These are phyloP conservation scores for Melopsittacus undulatus DNA, from an alignment of 2,797 vertebrate genomes.

Conservation along the genomic window DNA sequence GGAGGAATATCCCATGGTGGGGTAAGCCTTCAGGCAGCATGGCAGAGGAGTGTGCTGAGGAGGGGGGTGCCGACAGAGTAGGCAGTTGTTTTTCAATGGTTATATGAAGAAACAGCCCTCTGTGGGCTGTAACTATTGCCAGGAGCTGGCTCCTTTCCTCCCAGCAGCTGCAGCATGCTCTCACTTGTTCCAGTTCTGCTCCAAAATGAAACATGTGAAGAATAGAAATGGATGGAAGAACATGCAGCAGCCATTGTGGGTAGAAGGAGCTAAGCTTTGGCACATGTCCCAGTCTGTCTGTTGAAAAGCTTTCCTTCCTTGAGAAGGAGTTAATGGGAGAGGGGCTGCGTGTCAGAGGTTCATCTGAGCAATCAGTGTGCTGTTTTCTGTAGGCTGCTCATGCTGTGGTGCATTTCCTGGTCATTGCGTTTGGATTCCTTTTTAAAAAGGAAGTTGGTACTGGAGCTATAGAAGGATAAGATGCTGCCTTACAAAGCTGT, in stretches of 20 bases:
- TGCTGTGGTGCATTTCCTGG: background rate
- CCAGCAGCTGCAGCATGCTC: slow-evolving; percentile 36
- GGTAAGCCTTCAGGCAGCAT: background rate
- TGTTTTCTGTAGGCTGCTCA: background rate
- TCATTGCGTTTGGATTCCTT: background rate
- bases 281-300: background rate
- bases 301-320: background rate
- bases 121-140: background rate
- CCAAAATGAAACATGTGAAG: background rate
- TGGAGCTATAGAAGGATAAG: background rate
- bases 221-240: slow-evolving; percentile 4
- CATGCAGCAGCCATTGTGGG: background rate
- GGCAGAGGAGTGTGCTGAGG: background rate
- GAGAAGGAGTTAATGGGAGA: background rate
- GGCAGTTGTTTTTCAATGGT: background rate
- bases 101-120: background rate
- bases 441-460: background rate
- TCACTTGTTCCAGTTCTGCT: slow-evolving; percentile 34
- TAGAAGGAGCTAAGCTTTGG: background rate
- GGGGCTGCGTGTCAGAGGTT: background rate
- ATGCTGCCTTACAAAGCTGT: background rate
- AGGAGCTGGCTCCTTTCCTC: slow-evolving; percentile 29
- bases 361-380: background rate
- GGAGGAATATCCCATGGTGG: background rate
- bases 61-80: background rate